Percentiles rank a stretch among this genome's conserved stretches.
phyloP scores from a whole-genome alignment of 2,797 vertebrate genomes.

The Malurus leucopterus region DNA sequence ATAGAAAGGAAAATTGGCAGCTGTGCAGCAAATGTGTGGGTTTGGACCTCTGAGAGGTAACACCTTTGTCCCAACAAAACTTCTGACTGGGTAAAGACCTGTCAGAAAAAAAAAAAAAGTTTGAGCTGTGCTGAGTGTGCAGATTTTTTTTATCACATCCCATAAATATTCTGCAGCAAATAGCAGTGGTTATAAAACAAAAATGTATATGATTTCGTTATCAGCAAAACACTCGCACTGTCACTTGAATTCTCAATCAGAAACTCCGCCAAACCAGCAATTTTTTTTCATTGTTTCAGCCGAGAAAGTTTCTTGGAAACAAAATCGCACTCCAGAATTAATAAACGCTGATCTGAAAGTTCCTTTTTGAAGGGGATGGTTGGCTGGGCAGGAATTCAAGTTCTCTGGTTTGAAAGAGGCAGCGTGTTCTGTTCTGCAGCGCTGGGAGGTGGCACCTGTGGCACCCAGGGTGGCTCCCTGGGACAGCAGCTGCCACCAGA shows the following conservation, averaged over 20 bases:
- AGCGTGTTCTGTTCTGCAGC: neutral
- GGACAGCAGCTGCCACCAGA: neutral
- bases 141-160: neutral
- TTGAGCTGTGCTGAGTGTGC: neutral
- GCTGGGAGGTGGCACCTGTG: neutral
- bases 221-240: constrained; percentile 3
- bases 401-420: neutral
- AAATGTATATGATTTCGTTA: neutral
- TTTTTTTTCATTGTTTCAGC: constrained; percentile 36
- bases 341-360: constrained; percentile 29
- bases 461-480: neutral
- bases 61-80: neutral
- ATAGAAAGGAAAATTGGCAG: neutral
- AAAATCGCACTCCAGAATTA: constrained; percentile 31
- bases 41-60: neutral
- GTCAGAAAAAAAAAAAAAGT: neutral
- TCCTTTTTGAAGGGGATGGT: constrained; percentile 16
- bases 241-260: constrained; percentile 35
- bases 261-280: constrained; percentile 31
- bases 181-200: neutral
- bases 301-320: constrained; percentile 33
- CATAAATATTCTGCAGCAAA: constrained; percentile 7
- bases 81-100: neutral
- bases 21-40: neutral
- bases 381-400: constrained; percentile 43